Base-by-base conservation (phyloP, 2,113 vertebrate species). In the Tragelaphus buxtoni region DNA sequence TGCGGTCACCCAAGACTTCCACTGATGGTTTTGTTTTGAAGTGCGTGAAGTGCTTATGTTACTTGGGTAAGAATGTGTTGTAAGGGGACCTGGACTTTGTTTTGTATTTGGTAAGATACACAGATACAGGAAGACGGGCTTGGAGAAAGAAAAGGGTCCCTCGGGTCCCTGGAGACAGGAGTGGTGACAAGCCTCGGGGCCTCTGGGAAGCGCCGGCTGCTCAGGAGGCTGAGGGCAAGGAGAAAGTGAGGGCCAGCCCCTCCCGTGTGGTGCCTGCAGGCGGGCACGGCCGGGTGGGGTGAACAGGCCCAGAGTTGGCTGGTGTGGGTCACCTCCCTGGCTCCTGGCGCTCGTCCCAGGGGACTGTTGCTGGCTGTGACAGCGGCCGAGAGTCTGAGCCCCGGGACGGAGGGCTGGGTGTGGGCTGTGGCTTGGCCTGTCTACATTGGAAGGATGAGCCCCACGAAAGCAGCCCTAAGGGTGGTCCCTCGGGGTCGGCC, bases 271-370 rank as follows among this genome's bases (percentile, higher is more conserved):
- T 65, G 32, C 45, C 72, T 9, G 6, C 3, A 10, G 47, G 14
- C 1, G 3, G 58, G 14, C 18, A 9, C 4, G 1, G 39, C n/a
- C 4, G 2, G 2, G 4, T 8, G 5, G 20, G 12, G 9, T 12
- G 32, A 55, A 10, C 35, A 5, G 74, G 83, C 12, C 32, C 6
- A 28, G 56, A 12, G 4, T 4, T 45, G 72, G 47, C 72, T 24
- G 10, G 5, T 53, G n/a, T 12, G 65, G 58, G 0, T 39, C 16
- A 5, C n/a, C 35, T 53, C 56, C 11, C 55, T 32, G 65, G 26
- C 56, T n/a, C 26, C 24, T 14, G 65, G 20, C 2, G 0, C 22
- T 24, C 3, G 4, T 32, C 16, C 49, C 13, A 10, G 3, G 24
- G 63, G 32, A 3, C 53, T 39, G 65, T 10, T n/a, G 32, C 81